phyloP scores from a whole-genome alignment of 1,140 invertebrate species.

The Conopomorpha cramerella region DNA sequence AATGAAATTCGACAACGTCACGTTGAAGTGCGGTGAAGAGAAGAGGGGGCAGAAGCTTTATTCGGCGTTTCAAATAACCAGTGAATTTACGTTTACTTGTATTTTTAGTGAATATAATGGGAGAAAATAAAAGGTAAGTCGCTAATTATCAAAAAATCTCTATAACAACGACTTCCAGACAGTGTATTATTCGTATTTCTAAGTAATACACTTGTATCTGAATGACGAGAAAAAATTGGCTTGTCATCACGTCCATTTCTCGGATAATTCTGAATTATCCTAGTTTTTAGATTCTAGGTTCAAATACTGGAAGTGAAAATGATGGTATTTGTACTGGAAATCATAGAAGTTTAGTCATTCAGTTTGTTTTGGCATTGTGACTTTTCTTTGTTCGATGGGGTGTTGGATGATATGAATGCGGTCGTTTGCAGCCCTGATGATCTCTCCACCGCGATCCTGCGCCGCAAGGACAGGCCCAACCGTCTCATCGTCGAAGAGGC shows the following conservation, averaged over 20 bases:
- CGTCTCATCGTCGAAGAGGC: constrained; percentile 97
- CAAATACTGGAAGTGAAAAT: too few species aligned
- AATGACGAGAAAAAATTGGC: constrained; percentile 57
- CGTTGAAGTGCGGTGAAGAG: constrained; percentile 28
- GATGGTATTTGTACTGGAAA: too few species aligned
- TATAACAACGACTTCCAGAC: too few species aligned
- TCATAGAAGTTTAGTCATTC: too few species aligned
- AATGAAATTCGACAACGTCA: constrained; percentile 63
- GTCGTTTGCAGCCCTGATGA: constrained; percentile 76
- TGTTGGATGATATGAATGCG: constrained; percentile 14
- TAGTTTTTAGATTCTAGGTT: too few species aligned
- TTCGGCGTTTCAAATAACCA: constrained; percentile 39
- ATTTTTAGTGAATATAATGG: constrained; percentile 52
- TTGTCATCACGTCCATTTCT: constrained; percentile 53
- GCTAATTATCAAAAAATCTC: constrained; percentile 6
- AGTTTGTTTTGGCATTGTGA: too few species aligned
- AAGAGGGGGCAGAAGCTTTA: constrained; percentile 39
- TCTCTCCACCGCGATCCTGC: constrained; percentile 97
- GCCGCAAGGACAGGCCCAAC: constrained; percentile 97
- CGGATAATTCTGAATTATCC: too few species aligned
- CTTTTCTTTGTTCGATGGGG: too few species aligned
- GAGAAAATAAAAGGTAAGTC: constrained; percentile 63
- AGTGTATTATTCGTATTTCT: too few species aligned
- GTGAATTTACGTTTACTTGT: constrained; percentile 31
- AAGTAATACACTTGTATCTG: too few species aligned